These are phyloP conservation scores for Thaumetopoea pityocampa DNA, from an alignment of 1,140 invertebrate genomes.

Conservation along the genomic window DNA sequence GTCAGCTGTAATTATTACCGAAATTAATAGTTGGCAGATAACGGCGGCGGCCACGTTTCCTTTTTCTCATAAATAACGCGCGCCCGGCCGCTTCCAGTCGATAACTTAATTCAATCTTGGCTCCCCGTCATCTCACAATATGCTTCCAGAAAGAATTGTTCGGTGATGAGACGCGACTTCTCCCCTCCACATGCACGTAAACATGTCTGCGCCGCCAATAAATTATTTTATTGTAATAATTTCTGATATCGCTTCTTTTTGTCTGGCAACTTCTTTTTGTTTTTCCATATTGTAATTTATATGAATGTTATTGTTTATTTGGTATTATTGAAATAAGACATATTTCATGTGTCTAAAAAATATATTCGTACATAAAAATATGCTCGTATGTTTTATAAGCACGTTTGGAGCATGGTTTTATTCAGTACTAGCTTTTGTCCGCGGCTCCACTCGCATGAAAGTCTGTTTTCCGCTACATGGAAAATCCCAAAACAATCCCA, in stretches of 20 bases:
- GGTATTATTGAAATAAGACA: neutral
- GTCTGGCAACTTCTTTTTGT: no score
- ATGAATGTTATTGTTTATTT: neutral
- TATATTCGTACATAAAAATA: no score
- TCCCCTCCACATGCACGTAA: slow-evolving; percentile 14
- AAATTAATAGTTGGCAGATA: slow-evolving; percentile 61
- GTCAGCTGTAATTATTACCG: slow-evolving; percentile 54
- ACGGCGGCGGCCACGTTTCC: slow-evolving; percentile 36
- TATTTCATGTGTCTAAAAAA: slow-evolving; percentile 3
- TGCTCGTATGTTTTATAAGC: no score
- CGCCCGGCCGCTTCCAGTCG: slow-evolving; percentile 33
- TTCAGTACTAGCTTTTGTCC: no score
- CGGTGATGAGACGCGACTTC: slow-evolving; percentile 27
- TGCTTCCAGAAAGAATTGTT: slow-evolving; percentile 25
- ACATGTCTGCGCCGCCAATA: slow-evolving; percentile 12
- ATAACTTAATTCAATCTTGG: slow-evolving; percentile 64
- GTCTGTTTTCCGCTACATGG: no score
- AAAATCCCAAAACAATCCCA: no score
- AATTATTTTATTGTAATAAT: slow-evolving; percentile 16
- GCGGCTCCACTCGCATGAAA: no score
- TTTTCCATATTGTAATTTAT: slow-evolving; percentile 5
- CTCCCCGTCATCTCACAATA: slow-evolving; percentile 51
- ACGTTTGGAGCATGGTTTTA: no score
- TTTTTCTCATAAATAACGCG: slow-evolving; percentile 53
- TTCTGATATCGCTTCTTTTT: slow-evolving; percentile 10